phyloP scores from a whole-genome alignment of 2,113 vertebrate species.

The Nesoenas mayeri region DNA sequence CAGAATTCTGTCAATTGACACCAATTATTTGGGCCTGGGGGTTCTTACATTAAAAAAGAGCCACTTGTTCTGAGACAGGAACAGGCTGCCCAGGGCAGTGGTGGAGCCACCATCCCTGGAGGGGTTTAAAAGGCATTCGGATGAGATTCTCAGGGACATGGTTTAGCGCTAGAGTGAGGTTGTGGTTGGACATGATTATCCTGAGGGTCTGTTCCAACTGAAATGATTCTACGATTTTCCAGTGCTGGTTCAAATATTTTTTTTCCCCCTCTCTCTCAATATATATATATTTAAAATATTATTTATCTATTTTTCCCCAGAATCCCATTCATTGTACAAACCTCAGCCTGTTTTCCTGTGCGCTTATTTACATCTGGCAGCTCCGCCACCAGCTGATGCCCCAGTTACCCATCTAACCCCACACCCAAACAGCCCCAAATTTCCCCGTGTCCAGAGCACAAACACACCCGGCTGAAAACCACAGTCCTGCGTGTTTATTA shows the following conservation, averaged over 20 bases:
- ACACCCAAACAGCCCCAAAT: neutral
- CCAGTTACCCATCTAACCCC: too few species aligned
- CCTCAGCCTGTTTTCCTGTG: fast-evolving
- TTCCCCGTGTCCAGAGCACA: fast-evolving
- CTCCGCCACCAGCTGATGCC: neutral
- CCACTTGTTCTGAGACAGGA: neutral
- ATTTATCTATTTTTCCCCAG: too few species aligned
- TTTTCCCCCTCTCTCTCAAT: too few species aligned
- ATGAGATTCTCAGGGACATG: too few species aligned
- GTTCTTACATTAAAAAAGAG: neutral
- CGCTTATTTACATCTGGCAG: neutral
- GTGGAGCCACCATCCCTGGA: too few species aligned
- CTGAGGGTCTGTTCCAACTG: too few species aligned
- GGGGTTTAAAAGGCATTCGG: too few species aligned
- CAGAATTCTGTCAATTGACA: neutral
- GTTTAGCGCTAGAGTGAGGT: too few species aligned
- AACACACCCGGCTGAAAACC: neutral
- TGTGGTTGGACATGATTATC: too few species aligned
- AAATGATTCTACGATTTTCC: neutral
- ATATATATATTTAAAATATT: too few species aligned
- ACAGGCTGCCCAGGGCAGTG: too few species aligned
- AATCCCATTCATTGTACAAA: fast-evolving
- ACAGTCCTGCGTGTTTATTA: neutral
- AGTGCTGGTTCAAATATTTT: neutral
- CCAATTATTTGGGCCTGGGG: neutral